Evolutionary conservation across 2,113 vertebrate genomes (phyloP).

Genomic region (Serilophus lunatus): DNA sequence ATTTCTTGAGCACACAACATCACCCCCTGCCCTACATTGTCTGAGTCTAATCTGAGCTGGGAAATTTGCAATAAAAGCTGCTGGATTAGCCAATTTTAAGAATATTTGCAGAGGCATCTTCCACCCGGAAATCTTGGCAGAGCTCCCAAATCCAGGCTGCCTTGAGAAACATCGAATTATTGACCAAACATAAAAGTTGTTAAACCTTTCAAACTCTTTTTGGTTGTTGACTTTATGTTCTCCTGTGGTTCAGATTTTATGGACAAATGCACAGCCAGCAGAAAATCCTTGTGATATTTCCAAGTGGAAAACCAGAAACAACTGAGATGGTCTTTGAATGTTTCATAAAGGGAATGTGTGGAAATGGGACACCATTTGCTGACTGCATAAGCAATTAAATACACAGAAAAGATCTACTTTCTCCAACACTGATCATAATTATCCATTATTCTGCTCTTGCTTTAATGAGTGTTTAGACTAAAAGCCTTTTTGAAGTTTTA

Average conservation of each 20-base stretch:
- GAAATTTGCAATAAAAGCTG: neutral
- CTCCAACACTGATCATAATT: neutral
- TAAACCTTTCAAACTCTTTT: neutral
- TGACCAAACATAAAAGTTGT: neutral
- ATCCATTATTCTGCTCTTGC: neutral
- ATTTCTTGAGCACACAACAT: neutral
- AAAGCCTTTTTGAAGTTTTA: constrained; percentile 31
- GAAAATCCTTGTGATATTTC: neutral
- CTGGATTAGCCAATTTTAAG: neutral
- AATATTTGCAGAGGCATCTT: neutral
- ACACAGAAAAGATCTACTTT: neutral
- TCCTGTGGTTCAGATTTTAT: neutral
- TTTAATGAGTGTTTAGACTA: constrained; percentile 28
- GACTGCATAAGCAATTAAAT: constrained; percentile 23
- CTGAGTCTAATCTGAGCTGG: neutral
- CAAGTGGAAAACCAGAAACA: neutral
- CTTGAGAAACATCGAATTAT: neutral
- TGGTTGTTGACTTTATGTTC: neutral
- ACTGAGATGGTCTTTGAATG: neutral
- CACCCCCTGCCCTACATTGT: neutral
- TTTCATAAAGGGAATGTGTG: neutral
- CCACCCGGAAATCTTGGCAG: neutral
- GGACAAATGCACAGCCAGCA: neutral
- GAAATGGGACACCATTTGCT: neutral
- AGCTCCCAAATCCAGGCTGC: neutral